These are phyloP conservation scores for Pelobates cultripes DNA, from an alignment of 2,797 vertebrate species.

Conservation along the genomic window DNA sequence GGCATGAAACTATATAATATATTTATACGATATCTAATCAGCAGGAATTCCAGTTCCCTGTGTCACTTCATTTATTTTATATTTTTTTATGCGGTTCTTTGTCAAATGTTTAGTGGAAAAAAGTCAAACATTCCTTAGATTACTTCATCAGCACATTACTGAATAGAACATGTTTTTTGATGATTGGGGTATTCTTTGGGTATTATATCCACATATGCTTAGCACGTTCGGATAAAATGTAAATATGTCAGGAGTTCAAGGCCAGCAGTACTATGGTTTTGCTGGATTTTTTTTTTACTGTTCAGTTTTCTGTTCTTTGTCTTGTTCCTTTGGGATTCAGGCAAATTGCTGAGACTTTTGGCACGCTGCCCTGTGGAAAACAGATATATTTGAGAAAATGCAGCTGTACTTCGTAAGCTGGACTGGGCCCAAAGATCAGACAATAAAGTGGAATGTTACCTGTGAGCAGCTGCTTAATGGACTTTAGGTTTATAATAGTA, in stretches of 20 bases:
- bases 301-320: conserved; percentile 36
- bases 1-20: no score
- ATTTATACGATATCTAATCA: no score
- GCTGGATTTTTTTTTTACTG: not conserved
- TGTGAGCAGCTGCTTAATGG: conserved; percentile 36
- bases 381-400: conserved; percentile 55
- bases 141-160: not conserved
- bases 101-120: not conserved
- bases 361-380: conserved; percentile 46
- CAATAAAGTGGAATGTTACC: conserved; percentile 52
- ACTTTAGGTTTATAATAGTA: not conserved
- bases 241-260: conserved; percentile 25
- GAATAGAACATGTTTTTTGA: not conserved
- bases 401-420: conserved; percentile 49
- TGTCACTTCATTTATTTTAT: not conserved
- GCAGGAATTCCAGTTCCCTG: not conserved
- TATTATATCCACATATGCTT: conserved; percentile 13
- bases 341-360: conserved; percentile 34
- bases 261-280: not conserved
- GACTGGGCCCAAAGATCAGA: conserved; percentile 33
- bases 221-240: conserved; percentile 19
- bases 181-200: not conserved
- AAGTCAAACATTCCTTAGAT: not conserved
- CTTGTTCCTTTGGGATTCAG: conserved; percentile 21
- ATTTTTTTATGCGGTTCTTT: not conserved